Base-by-base conservation (phyloP, 2,888 invertebrate species). In the Ceramica pisi region DNA sequence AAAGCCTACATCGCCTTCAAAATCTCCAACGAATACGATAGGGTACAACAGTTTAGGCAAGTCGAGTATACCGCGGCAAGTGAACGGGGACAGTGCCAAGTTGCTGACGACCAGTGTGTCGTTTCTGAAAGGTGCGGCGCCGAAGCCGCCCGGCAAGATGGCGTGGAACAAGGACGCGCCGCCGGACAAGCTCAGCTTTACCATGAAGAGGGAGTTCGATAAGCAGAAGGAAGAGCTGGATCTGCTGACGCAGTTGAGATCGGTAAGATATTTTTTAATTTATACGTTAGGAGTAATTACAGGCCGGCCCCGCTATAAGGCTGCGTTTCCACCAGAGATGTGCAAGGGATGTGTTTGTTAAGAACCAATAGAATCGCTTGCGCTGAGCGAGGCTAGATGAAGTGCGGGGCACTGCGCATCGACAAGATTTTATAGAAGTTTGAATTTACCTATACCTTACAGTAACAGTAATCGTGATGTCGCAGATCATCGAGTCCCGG, bases 181-280 rank as follows among this genome's bases (percentile, higher is more conserved):
- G 53, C 94, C 97, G 0, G 98, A 98, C 82, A 98, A 98, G 90
- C 97, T 98, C 87, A 98, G 98, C 89, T 99, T 99, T 92, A 99
- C 99, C 0, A 98, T 99, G 98, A 97, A 98, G 88, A 96, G 99
- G 83, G 99, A 99, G 92, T 98, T 98, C 82, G 98, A 99, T 91
- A 98, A 98, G 87, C 98, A 98, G 88, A 97, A 98, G 90, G 99
- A 99, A 92, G 99, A 99, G 91, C 97, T 97, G 9, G 98, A 98
- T 90, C 95, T 99, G 85, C 97, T 99, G 89, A 97, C 98, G 80
- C 98, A 98, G 92, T 94, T 99, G 82, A 97, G 98, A 94, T 97
- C 96, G 96, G 99, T 99, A 92, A 97, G 97, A 9, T 23, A 23
- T 41, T 62, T 1, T 1, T 5, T 31, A 21, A 19, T 31, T 31